Evolutionary conservation across 2,113 vertebrate genomes (phyloP), one percentile per base, ranked within the genome.

Genomic region (Rhinopomastus cyanomelas): DNA sequence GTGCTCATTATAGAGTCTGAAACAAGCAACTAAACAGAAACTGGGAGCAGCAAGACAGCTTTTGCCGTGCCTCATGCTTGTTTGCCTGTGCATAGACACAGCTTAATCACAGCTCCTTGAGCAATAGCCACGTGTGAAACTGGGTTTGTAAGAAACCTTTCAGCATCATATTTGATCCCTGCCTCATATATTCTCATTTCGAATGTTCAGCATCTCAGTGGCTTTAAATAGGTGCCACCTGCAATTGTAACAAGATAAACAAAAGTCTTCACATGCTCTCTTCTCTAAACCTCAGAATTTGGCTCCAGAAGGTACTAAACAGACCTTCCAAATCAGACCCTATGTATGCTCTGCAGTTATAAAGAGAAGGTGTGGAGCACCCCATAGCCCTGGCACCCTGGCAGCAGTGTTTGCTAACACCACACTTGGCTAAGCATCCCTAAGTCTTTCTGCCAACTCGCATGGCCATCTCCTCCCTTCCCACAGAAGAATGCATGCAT

Each of bases 1-100:
- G 22, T 52, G 22, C 25, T 90, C 62, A 60, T 81, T 71, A 68
- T 75, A 71, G 72, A 91, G n/a, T 52, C 42, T 78, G 83, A 94
- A 49, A 2, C 61, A 93, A 62, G 25, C 23, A 83, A 64, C 11
- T 56, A 56, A 88, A 66, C 48, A 37, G n/a, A 85, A 81, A 69
- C 74, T 92, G 51, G 4, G 23, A 56, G 59, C 8, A 71, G 6
- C 25, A 56, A 52, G 80, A 87, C 60, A 37, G 9, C 15, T 32
- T 92, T 89, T 89, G 6, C 16, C 30, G 60, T 13, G 16, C 6
- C 42, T 34, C 59, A 80, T 4, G 26, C 53, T 25, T 4, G 25
- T 74, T 76, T 64, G 8, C 49, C 18, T 82, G 8, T 0, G 4
- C 16, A 71, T 3, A 55, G 52, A 52, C 14, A 79, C 6, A 72